phyloP scores from a whole-genome alignment of 2,113 vertebrate genomes.

The Pelmatolapia mariae region DNA sequence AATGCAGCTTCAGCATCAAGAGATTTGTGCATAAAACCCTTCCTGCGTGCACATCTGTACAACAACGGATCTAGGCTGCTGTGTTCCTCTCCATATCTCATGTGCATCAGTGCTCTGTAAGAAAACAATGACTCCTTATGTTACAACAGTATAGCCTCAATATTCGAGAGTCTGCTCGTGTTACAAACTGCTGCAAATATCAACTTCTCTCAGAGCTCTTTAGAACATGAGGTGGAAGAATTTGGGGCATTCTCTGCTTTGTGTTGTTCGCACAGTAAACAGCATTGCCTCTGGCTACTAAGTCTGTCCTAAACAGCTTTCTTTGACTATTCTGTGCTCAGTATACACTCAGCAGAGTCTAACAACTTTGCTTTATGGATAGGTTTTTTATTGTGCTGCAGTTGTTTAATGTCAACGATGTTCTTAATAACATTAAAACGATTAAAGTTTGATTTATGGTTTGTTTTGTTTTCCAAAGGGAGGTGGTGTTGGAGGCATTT shows the following conservation, averaged over 20 bases:
- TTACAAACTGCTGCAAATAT: background rate
- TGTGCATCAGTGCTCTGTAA: background rate
- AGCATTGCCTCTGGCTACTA: background rate
- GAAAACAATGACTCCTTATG: constrained; percentile 1
- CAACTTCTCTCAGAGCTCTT: background rate
- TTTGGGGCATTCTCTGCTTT: background rate
- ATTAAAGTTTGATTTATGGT: background rate
- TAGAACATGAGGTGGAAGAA: background rate
- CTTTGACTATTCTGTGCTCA: background rate
- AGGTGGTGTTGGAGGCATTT: no score
- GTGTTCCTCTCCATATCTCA: background rate
- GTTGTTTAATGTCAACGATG: background rate
- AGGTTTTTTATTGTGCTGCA: background rate
- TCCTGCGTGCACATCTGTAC: background rate
- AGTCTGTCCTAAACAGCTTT: background rate
- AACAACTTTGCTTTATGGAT: background rate
- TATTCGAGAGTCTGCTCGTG: background rate
- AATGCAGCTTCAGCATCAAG: background rate
- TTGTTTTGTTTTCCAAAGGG: background rate
- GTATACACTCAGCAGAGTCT: background rate
- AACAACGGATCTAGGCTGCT: background rate
- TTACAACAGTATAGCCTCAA: background rate
- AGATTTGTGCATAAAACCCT: background rate
- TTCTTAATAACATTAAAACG: background rate
- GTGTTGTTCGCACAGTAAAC: background rate